Conservation (phyloP, 2,797 vertebrate genomes). For the Lemur catta region DNA sequence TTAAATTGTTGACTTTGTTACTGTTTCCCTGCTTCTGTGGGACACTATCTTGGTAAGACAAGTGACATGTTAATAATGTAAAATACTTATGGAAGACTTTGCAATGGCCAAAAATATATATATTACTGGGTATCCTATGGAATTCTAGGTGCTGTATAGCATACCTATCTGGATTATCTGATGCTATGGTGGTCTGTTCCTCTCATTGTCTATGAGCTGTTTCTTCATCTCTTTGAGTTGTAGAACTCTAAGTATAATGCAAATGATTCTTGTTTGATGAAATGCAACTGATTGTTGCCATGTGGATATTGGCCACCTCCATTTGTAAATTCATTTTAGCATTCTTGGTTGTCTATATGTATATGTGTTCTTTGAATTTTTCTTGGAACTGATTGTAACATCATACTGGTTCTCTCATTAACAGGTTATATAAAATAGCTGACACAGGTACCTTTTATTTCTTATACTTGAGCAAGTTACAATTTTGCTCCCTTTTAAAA, state of each 20-base stretch:
- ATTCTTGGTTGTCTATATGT: background rate
- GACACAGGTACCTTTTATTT: background rate
- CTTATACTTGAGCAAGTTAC: background rate
- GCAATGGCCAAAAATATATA: background rate
- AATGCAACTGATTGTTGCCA: background rate
- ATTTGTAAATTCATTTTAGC: background rate
- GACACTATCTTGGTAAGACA: background rate
- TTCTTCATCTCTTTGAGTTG: background rate
- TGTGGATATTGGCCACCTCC: background rate
- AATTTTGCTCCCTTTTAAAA: background rate
- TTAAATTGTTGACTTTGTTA: background rate
- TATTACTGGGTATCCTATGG: background rate
- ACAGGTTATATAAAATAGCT: conserved; percentile 35
- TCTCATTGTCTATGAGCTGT: background rate
- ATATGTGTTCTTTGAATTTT: background rate
- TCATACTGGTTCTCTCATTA: background rate
- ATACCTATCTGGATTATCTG: background rate
- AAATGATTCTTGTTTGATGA: background rate
- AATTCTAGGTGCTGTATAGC: background rate
- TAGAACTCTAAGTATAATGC: background rate
- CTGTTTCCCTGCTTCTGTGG: background rate
- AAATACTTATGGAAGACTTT: background rate
- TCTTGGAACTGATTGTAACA: background rate
- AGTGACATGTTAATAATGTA: background rate
- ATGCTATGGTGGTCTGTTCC: background rate